A percentile compares a stretch with the other conserved stretches of the same genome.
Conservation (phyloP, 1,140 invertebrate species). For the Drosophila willistoni region DNA sequence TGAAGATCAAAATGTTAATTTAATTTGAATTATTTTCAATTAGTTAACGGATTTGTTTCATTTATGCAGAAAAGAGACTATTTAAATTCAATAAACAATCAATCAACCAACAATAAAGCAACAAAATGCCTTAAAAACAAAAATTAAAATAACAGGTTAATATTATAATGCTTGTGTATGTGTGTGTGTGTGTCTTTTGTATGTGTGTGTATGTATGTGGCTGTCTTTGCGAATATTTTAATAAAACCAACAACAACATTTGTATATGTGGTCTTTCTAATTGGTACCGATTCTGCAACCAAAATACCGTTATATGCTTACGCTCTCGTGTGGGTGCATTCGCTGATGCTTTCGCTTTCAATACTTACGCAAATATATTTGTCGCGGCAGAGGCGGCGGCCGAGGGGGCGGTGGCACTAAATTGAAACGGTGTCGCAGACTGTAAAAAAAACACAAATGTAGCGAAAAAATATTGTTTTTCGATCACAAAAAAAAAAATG, state of each 20-base stretch:
- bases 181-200: constrained; percentile 1
- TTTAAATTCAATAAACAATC: constrained; percentile 22
- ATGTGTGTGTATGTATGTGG: constrained; percentile 23
- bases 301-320: not conserved
- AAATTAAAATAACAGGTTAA: constrained; percentile 48
- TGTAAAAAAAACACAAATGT: constrained; percentile 57
- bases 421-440: constrained; percentile 72
- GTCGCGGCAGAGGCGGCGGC: constrained; percentile 48
- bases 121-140: constrained; percentile 48
- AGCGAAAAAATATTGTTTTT: constrained; percentile 52
- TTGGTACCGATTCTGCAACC: not conserved
- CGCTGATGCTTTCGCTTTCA: constrained; percentile 25
- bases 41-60: not conserved
- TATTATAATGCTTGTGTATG: constrained; percentile 36
- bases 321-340: not conserved
- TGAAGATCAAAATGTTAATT: too few relatives aligned
- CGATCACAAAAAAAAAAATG: not conserved
- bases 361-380: constrained; percentile 78
- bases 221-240: constrained; percentile 7
- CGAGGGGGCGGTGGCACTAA: constrained; percentile 60
- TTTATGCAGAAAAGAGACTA: constrained; percentile 1
- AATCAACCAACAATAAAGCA: constrained; percentile 24
- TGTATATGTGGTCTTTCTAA: not conserved
- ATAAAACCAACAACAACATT: not conserved
- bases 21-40: too few relatives aligned